Evolutionary conservation across 2,888 invertebrate genomes (phyloP).

Genomic region (Itoplectis maculator): DNA sequence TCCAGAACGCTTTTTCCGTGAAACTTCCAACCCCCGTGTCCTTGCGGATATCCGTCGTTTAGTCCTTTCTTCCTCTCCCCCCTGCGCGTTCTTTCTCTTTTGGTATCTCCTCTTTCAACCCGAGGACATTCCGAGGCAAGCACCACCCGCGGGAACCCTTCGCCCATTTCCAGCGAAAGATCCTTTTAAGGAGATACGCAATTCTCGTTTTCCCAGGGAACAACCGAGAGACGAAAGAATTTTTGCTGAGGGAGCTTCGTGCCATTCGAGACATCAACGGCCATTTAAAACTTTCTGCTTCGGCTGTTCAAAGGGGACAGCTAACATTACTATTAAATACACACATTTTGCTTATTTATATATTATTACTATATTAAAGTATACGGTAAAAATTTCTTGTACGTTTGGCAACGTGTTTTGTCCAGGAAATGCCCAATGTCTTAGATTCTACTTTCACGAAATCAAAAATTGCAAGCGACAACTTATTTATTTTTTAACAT

Average conservation of each 20-base stretch:
- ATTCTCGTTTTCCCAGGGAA: conserved; percentile 5
- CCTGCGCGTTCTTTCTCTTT: neutral
- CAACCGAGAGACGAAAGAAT: neutral
- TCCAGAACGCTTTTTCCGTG: conserved; percentile 37
- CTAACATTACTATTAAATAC: neutral
- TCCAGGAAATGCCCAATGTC: too few species aligned
- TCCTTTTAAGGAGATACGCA: conserved; percentile 23
- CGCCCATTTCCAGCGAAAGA: conserved; percentile 38
- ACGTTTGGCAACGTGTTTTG: too few species aligned
- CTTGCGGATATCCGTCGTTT: conserved; percentile 28
- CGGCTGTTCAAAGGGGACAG: neutral
- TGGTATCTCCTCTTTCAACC: conserved; percentile 8
- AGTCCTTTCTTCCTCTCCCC: conserved; percentile 24
- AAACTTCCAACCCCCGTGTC: conserved; percentile 23
- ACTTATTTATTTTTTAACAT: conserved; percentile 8
- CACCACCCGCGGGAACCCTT: conserved; percentile 51
- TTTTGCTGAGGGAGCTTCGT: conserved; percentile 6
- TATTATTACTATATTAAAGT: neutral
- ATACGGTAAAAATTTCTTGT: too few species aligned
- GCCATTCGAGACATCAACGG: conserved; percentile 11
- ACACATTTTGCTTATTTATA: neutral
- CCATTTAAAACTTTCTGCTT: conserved; percentile 11
- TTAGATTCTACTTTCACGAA: too few species aligned
- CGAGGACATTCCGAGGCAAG: conserved; percentile 51
- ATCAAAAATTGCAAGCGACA: too few species aligned